Base-by-base conservation (phyloP, 35 echinoderm and acorn worm genomes). In the Strongylocentrotus purpuratus region DNA sequence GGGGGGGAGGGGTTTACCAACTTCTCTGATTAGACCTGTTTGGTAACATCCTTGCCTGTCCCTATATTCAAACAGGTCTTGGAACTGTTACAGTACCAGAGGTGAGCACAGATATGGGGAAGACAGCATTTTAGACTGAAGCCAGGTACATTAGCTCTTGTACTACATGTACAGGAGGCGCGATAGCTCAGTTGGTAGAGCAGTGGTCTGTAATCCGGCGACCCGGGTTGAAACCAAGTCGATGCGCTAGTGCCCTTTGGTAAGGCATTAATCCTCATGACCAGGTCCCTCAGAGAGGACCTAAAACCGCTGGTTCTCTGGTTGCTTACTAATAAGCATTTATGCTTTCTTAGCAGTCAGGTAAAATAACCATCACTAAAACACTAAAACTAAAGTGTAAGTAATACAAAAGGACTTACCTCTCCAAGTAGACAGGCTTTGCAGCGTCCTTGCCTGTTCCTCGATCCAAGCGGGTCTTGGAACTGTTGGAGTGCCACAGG, bases 71-170 rank as follows among this genome's bases (percentile, higher is more conserved):
- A 46, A 32, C 86, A 88, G 85, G 95, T 96, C 46, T 96, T 93
- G n/a, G 95, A 96, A 46, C 95, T 96, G 59, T 96, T 96, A n/a
- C 93, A 96, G 58, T 96, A 94, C 97, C 97, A 98, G 71, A 98
- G 94, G 87, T 92, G 96, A 45, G 95, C 97, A 33, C 95, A 88
- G 92, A 96, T 96, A 45, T 98, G 94, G 31, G 59, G 94, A 32
- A 95, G 97, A n/a, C 88, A 91, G 4, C 88, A 85, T 33, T 96
- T 0, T 86, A 33, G 48, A 85, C 89, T 96, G 94, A 58, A 96
- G 93, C 18, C 95, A 70, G 61, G 61, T 10, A 50, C 48, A 50
- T 12, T 50, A 50, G 48, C 13, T 50, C 48, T 12, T 3, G 13
- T 50, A 50, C 9, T 48, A 48, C 47, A 48, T n/a, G n/a, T n/a